Evolutionary conservation across 92 coral and sea anemone genomes (phyloP).

Genomic region (Galaxea fascicularis): DNA sequence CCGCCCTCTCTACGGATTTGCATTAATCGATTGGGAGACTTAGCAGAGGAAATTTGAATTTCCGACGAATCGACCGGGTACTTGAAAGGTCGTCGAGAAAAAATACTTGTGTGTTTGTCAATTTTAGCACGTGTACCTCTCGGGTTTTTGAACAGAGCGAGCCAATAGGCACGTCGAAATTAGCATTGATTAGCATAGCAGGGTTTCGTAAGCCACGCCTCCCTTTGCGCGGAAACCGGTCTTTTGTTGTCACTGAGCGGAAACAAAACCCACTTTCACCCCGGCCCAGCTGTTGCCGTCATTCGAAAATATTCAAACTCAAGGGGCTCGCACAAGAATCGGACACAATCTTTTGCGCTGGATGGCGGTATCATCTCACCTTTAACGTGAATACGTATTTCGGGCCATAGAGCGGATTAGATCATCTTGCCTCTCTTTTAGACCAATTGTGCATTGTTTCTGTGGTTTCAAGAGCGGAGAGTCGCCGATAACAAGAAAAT

Average conservation of each 20-base stretch:
- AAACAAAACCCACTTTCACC: slow-evolving; percentile 77
- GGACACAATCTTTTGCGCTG: slow-evolving; percentile 54
- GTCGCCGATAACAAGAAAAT: slow-evolving; percentile 31
- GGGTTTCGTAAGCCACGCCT: slow-evolving; percentile 72
- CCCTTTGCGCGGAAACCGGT: slow-evolving; percentile 74
- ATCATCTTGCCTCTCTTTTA: neutral
- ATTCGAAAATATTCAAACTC: slow-evolving; percentile 53
- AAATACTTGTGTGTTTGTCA: slow-evolving; percentile 64
- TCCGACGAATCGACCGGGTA: slow-evolving; percentile 34
- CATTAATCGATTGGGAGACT: slow-evolving; percentile 5
- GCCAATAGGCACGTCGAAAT: slow-evolving; percentile 53
- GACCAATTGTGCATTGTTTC: neutral
- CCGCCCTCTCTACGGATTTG: slow-evolving; percentile 5
- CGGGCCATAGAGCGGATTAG: neutral
- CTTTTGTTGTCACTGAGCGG: slow-evolving; percentile 75
- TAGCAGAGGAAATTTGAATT: slow-evolving; percentile 44
- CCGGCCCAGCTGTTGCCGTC: slow-evolving; percentile 74
- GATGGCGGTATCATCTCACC: slow-evolving; percentile 28
- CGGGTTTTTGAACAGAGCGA: slow-evolving; percentile 37
- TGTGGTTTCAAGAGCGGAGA: slow-evolving; percentile 1
- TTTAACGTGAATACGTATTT: neutral
- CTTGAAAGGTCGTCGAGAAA: slow-evolving; percentile 40
- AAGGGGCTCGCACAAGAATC: slow-evolving; percentile 24
- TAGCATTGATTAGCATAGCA: slow-evolving; percentile 63
- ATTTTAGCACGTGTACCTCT: slow-evolving; percentile 72